Evolutionary conservation across 2,797 vertebrate species (phyloP).

Genomic region (Sebastolobus altivelis): DNA sequence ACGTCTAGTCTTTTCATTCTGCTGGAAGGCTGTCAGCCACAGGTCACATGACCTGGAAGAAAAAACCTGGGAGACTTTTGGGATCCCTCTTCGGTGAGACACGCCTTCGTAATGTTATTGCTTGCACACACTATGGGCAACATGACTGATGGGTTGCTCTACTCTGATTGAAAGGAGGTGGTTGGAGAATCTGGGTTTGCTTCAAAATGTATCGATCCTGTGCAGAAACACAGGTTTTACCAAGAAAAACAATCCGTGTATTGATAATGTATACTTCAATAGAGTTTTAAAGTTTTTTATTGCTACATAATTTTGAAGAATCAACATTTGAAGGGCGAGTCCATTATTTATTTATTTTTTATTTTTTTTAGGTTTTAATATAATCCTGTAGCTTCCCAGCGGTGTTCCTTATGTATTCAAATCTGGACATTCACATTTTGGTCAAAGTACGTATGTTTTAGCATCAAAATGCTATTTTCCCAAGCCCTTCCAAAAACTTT

Average conservation of each 20-base stretch:
- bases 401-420: too few species aligned
- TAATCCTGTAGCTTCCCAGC: too few species aligned
- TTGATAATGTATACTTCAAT: not conserved
- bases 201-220: slow-evolving; percentile 1
- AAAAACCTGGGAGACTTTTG: slow-evolving; percentile 82
- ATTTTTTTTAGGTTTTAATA: too few species aligned
- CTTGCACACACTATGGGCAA: slow-evolving; percentile 1
- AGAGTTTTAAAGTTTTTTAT: not conserved
- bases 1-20: slow-evolving; percentile 61
- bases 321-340: not conserved
- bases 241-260: not conserved
- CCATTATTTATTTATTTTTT: too few species aligned
- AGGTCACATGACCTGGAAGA: slow-evolving; percentile 89
- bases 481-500: too few species aligned
- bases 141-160: slow-evolving; percentile 19
- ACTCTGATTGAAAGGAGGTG: slow-evolving; percentile 1
- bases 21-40: slow-evolving; percentile 79
- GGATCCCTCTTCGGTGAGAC: slow-evolving; percentile 83
- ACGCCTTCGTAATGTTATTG: slow-evolving; percentile 4
- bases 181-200: not conserved
- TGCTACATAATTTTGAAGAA: not conserved
- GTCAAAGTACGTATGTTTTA: too few species aligned
- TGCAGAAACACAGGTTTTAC: not conserved
- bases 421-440: too few species aligned
- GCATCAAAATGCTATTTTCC: too few species aligned